phyloP scores from a whole-genome alignment of 2,113 vertebrate species.

The Lathamus discolor region DNA sequence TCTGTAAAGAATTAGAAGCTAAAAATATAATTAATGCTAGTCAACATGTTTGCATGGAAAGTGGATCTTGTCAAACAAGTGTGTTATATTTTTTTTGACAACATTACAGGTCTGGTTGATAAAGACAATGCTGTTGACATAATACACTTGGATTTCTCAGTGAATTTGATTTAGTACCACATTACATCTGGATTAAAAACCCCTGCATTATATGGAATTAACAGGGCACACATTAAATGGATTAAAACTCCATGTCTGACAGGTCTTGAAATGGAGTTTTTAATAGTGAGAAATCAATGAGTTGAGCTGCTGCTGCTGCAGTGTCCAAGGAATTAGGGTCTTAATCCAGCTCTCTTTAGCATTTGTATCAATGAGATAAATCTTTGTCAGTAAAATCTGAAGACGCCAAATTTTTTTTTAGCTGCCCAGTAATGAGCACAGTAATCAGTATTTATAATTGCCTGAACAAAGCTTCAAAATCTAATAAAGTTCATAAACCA shows the following conservation, averaged over 20 bases:
- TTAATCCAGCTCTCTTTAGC: not conserved
- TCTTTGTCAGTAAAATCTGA: not conserved
- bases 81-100: not conserved
- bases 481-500: not conserved
- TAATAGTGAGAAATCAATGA: slow-evolving; percentile 5
- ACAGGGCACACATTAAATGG: not conserved
- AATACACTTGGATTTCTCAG: not conserved
- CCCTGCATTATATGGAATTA: not conserved
- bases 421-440: not conserved
- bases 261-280: not conserved
- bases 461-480: not conserved
- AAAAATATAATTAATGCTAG: not conserved
- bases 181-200: not conserved
- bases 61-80: not conserved
- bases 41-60: not conserved
- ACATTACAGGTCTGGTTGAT: not conserved
- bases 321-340: not conserved
- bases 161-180: not conserved
- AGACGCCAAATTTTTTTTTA: not conserved
- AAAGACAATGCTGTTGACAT: not conserved
- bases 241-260: slow-evolving; percentile 12
- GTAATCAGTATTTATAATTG: not conserved
- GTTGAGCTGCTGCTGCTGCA: not conserved
- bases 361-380: not conserved
- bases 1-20: not conserved